Conservation (phyloP, 2,113 vertebrate species). For the Pelvicachromis taeniatus region DNA sequence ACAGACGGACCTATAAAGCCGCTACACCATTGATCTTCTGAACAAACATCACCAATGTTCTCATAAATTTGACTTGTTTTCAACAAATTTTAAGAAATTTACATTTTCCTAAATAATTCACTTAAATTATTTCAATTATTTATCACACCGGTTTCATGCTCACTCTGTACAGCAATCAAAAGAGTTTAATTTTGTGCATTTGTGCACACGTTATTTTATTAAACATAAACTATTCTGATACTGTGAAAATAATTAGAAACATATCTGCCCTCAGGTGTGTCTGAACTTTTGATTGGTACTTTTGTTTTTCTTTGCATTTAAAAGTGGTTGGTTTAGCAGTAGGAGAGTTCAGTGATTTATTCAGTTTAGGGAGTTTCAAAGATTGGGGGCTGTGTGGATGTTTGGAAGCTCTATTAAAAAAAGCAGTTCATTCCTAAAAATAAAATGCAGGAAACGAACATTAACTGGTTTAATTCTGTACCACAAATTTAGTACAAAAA, state of each 20-base stretch:
- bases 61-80: neutral
- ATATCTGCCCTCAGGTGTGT: neutral
- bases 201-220: neutral
- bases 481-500: neutral
- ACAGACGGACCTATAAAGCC: neutral
- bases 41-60: neutral
- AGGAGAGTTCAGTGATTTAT: neutral
- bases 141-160: neutral
- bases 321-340: neutral
- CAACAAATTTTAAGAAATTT: neutral
- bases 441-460: neutral
- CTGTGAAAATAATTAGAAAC: neutral
- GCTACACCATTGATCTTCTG: neutral
- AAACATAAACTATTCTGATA: neutral
- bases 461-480: neutral
- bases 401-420: neutral
- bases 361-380: neutral
- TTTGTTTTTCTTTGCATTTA: neutral
- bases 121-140: neutral
- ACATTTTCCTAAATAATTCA: accelerated
- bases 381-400: neutral
- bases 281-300: neutral
- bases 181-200: neutral
- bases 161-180: neutral
- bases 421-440: neutral